Evolutionary conservation across 2,797 vertebrate genomes (phyloP), one percentile per base, ranked within the genome.

Genomic region (Xenops minutus): DNA sequence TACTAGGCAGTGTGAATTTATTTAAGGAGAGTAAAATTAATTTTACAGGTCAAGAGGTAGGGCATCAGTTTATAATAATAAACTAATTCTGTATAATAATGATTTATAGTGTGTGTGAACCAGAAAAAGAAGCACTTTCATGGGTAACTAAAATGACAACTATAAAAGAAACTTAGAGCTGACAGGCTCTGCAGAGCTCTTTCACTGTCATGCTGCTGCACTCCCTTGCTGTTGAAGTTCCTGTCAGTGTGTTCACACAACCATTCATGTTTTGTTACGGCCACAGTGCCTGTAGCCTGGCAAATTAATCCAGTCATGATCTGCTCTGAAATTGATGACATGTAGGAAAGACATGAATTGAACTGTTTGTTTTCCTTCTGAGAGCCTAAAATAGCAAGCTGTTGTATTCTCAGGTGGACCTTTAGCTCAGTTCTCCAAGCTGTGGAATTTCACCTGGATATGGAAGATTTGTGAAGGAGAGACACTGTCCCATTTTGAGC

Each of bases 321-420:
- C 34, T 89, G 29, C 61, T 92, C 39, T 78, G 83, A 81, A 78
- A 34, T 39, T 34, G 22, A 46, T 81, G 58, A 37, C 32, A 9
- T 8, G 10, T 66, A 21, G 36, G 49, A 61, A 48, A 34, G 9
- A 10, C 11, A 30, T 41, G 4, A 71, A 85, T 80, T 69, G 24
- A 49, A 4, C 46, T 71, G 37, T 8, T 80, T 12, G 0, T 21
- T 20, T 89, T 83, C 11, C 22, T 54, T 80, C 27, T 22, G 46
- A 64, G 36, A 89, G 16, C 16, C 52, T 82, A 30, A 85, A 80
- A 22, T 59, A 49, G 1, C 11, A 55, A 81, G 24, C 48, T 66
- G 10, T n/a, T 58, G 5, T 58, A 18, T 64, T 67, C 56, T 71
- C 17, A 39, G 0, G 0, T 67, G 37, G 56, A n/a, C 9, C 26